Base-by-base conservation (phyloP, 2,888 invertebrate species). In the Coleophora flavipennella region DNA sequence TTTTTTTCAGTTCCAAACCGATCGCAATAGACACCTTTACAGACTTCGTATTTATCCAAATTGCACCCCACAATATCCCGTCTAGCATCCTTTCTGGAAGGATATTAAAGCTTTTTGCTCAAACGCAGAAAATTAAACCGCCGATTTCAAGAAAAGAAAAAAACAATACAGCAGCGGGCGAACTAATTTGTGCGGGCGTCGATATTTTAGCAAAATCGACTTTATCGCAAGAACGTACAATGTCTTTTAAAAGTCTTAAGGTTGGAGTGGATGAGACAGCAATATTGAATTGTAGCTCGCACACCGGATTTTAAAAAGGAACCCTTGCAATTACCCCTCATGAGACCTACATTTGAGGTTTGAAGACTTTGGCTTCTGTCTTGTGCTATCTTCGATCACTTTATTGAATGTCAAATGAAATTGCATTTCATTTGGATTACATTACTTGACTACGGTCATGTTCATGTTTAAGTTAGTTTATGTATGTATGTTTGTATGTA, bases 281-380 rank as follows among this genome's bases (percentile, higher is more conserved):
- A 31, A 29, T 36, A 20, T 33, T 39, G 12, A 25, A 20, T 2
- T 11, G 12, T 13, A 12, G 13, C 39, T 44, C 38, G 25, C 39
- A 41, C 44, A 44, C 44, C 44, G 44, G 44, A 44, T 39, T 33
- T 36, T 36, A 44, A 44, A 44, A 44, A 36, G 12, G 40, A 29
- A n/a, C 29, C n/a, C 29, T 9, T 11, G 20, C 20, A 33, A 29
- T 29, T 11, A 29, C 13, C 33, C 33, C 39, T 29, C 31, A n/a
- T n/a, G n/a, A 31, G 36, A 44, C 44, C 40, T 40, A 36, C 34
- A 41, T 44, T 41, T 25, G 29, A 37, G 13, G 9, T 38, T 10
- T 20, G 20, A 20, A 4, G 6, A 4, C 6, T 6, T 20, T 20
- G 20, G 20, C 20, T 20, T 20, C 20, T 20, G 20, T 20, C 20